Evolutionary conservation across 2,113 vertebrate species (phyloP).

Genomic region (Sebastes schlegelii): DNA sequence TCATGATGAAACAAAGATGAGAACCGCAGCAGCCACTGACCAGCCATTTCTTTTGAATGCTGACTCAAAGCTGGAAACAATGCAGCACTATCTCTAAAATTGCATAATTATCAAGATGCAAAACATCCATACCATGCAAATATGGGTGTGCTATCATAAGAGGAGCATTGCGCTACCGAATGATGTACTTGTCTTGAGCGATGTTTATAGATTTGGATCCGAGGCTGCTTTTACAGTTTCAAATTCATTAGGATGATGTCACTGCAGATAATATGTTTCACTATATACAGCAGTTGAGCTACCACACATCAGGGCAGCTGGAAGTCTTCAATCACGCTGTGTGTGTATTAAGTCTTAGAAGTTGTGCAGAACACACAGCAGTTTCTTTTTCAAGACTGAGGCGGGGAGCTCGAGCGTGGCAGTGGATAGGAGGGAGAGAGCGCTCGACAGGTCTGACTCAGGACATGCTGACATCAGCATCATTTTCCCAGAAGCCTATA

Average conservation of each 20-base stretch:
- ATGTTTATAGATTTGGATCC: not conserved
- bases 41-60: conserved; percentile 28
- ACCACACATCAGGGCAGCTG: conserved; percentile 12
- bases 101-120: conserved; percentile 44
- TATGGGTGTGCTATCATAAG: conserved; percentile 9
- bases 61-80: conserved; percentile 40
- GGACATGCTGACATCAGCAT: conserved; percentile 78
- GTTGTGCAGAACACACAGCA: conserved; percentile 7
- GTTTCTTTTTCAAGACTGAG: conserved; percentile 22
- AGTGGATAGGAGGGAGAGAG: conserved; percentile 21
- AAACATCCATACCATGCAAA: conserved; percentile 48
- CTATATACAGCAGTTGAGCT: conserved; percentile 4
- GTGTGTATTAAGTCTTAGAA: not conserved
- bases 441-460: conserved; percentile 73
- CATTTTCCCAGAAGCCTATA: conserved; percentile 74
- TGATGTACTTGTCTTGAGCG: not conserved
- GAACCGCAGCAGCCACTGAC: conserved; percentile 9
- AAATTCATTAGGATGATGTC: conserved; percentile 31
- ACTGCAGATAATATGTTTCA: conserved; percentile 28
- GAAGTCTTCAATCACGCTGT: conserved; percentile 2
- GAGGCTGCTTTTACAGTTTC: not conserved
- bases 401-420: conserved; percentile 10
- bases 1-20: not conserved
- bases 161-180: conserved; percentile 1
- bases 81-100: conserved; percentile 22